These are phyloP conservation scores for Halictus rubicundus DNA, from an alignment of 1,140 invertebrate genomes.

Conservation along the genomic window DNA sequence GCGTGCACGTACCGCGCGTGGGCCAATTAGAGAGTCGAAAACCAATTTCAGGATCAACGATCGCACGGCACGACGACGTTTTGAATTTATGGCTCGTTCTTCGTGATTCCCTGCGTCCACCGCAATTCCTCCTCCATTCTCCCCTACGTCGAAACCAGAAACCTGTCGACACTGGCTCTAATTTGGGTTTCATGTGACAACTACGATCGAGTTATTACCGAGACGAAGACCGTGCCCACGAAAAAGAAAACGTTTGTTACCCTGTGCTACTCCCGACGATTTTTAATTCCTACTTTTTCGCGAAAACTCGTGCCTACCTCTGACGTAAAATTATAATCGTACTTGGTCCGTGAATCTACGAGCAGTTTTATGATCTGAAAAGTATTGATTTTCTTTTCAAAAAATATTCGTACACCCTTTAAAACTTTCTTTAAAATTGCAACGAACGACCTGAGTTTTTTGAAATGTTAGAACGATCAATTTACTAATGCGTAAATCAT, in stretches of 20 bases:
- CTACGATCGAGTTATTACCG: conserved; percentile 67
- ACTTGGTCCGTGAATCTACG: too few species aligned
- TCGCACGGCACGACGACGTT: conserved; percentile 60
- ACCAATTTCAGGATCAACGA: conserved; percentile 67
- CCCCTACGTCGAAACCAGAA: conserved; percentile 63
- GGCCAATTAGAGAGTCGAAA: conserved; percentile 68
- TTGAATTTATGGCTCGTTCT: conserved; percentile 70
- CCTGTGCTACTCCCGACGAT: conserved; percentile 31
- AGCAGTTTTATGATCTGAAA: too few species aligned
- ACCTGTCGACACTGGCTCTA: conserved; percentile 63
- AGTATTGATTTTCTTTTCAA: too few species aligned
- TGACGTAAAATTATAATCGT: too few species aligned
- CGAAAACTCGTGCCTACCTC: too few species aligned
- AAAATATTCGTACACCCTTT: too few species aligned
- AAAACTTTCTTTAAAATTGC: too few species aligned
- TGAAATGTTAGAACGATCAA: too few species aligned
- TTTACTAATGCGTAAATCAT: too few species aligned
- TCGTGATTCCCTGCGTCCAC: conserved; percentile 64
- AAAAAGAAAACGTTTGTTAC: conserved; percentile 40
- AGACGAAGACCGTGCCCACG: conserved; percentile 38
- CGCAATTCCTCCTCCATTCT: conserved; percentile 50
- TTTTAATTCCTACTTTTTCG: background rate
- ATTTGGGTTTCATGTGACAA: conserved; percentile 67
- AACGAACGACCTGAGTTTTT: too few species aligned
- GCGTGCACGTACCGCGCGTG: conserved; percentile 55